Evolutionary conservation across 1,140 invertebrate genomes (phyloP).

Genomic region (Pogonomyrmex californicus): DNA sequence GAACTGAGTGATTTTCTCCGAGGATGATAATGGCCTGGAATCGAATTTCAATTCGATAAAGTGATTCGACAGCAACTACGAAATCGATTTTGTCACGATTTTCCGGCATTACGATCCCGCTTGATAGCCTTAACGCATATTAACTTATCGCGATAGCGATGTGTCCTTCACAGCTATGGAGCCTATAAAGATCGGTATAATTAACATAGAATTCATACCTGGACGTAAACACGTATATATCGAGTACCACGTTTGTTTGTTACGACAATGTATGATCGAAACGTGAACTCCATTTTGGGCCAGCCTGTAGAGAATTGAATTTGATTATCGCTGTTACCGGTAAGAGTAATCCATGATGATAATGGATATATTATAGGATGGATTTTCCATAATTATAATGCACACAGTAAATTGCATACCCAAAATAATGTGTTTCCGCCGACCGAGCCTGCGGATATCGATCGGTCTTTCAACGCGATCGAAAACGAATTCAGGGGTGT

Average conservation of each 20-base stretch:
- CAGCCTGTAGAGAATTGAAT: background rate
- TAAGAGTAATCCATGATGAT: background rate
- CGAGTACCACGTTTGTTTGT: background rate
- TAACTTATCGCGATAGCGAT: background rate
- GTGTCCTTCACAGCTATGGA: background rate
- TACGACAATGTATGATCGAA: background rate
- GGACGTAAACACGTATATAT: background rate
- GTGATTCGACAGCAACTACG: too few species aligned
- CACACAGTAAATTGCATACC: background rate
- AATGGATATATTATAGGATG: background rate
- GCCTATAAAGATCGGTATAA: background rate
- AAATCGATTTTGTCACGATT: constrained; percentile 1
- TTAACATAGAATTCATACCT: background rate
- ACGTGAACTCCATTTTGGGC: background rate
- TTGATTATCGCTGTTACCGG: background rate
- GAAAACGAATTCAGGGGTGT: constrained; percentile 70
- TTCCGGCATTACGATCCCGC: background rate
- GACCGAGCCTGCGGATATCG: constrained; percentile 50
- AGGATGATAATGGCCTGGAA: background rate
- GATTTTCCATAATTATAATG: background rate
- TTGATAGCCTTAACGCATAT: background rate
- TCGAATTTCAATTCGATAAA: background rate
- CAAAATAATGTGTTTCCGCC: background rate
- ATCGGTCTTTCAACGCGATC: constrained; percentile 59
- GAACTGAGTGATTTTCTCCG: background rate